Evolutionary conservation across 2,113 vertebrate species (phyloP).

Genomic region (Heliornis fulica): DNA sequence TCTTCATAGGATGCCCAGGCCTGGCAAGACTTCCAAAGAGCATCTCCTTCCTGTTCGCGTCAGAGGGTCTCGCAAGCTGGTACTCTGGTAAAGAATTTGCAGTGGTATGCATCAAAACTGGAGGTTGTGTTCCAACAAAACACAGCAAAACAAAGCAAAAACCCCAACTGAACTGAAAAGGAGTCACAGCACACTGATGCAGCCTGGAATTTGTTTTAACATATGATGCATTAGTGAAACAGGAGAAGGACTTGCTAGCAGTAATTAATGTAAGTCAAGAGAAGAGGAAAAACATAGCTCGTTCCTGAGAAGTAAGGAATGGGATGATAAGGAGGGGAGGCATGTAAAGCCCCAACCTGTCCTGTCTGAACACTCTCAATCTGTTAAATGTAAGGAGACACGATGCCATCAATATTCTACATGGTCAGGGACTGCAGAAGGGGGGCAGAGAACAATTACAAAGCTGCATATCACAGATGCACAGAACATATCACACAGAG

Average conservation of each 20-base stretch:
- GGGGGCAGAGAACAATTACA: background rate
- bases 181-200: background rate
- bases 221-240: background rate
- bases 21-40: constrained; percentile 93
- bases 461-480: too few relatives aligned
- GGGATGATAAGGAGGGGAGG: background rate
- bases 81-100: constrained; percentile 81
- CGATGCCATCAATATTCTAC: background rate
- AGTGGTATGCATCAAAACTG: background rate
- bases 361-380: background rate
- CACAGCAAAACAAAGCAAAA: background rate
- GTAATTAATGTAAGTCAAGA: background rate
- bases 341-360: background rate
- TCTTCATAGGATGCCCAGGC: constrained; percentile 92
- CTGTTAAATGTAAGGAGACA: background rate
- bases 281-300: background rate
- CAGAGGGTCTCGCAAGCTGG: constrained; percentile 89
- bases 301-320: background rate
- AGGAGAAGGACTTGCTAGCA: background rate
- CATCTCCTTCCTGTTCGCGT: constrained; percentile 93
- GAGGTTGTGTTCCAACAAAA: background rate
- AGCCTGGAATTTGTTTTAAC: background rate
- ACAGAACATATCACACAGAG: too few relatives aligned
- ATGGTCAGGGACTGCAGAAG: background rate
- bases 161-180: background rate